Conservation (phyloP, 2,113 vertebrate species). For the Motacilla alba region DNA sequence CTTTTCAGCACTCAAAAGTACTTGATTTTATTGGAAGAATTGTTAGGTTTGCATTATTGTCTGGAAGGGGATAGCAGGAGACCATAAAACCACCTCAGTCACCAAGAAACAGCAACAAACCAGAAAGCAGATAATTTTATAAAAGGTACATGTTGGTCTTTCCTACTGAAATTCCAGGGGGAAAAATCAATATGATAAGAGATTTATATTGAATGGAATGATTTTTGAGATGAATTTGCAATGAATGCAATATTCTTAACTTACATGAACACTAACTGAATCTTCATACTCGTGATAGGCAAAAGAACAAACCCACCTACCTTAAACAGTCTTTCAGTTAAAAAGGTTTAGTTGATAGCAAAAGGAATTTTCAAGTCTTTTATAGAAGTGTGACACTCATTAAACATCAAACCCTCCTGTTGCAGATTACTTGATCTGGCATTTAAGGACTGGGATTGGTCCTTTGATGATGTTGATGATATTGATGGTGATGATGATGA, state of each 20-base stretch:
- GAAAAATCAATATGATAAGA: not conserved
- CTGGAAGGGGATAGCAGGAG: not conserved
- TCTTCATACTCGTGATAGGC: not conserved
- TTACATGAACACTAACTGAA: not conserved
- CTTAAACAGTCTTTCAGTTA: not conserved
- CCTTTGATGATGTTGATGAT: constrained; percentile 91
- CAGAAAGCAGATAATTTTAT: not conserved
- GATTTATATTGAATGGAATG: not conserved
- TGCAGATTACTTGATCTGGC: constrained; percentile 91
- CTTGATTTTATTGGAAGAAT: not conserved
- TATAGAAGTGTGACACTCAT: not conserved
- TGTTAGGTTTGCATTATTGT: not conserved
- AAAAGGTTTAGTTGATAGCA: not conserved
- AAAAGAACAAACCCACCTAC: not conserved
- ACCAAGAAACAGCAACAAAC: not conserved
- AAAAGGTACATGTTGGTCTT: not conserved
- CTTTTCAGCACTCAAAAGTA: not conserved
- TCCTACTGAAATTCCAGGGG: not conserved
- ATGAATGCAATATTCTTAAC: not conserved
- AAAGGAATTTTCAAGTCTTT: not conserved
- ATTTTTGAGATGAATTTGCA: not conserved
- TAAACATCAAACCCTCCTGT: constrained; percentile 79
- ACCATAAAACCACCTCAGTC: not conserved
- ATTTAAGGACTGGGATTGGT: constrained; percentile 95
- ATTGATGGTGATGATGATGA: constrained; percentile 81